phyloP scores from a whole-genome alignment of 2,113 vertebrate species.

The Misgurnus anguillicaudatus region DNA sequence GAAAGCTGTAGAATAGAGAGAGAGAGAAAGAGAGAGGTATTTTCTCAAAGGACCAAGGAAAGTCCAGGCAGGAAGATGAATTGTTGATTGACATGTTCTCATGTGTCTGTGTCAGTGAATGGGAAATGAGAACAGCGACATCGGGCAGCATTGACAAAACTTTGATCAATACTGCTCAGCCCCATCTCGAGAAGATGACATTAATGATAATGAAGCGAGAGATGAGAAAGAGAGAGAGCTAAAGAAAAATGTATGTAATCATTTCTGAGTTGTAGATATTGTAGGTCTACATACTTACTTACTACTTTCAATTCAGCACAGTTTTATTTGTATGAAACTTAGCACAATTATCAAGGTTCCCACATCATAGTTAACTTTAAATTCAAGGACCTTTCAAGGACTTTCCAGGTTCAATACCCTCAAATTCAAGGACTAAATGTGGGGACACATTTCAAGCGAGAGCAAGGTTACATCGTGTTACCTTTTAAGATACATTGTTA shows the following conservation, averaged over 20 bases:
- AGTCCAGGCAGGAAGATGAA: slow-evolving; percentile 16
- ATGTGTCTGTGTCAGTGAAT: slow-evolving; percentile 1
- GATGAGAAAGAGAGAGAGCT: background rate
- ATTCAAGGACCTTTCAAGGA: too few relatives aligned
- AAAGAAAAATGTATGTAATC: background rate
- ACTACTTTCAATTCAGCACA: too few relatives aligned
- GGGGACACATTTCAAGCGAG: too few relatives aligned
- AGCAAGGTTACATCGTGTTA: too few relatives aligned
- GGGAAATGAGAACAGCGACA: slow-evolving; percentile 25
- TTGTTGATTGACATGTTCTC: slow-evolving; percentile 31
- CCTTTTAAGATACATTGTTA: too few relatives aligned
- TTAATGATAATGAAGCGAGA: slow-evolving; percentile 11
- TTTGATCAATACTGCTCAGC: slow-evolving; percentile 27
- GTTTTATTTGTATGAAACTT: too few relatives aligned
- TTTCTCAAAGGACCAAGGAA: background rate
- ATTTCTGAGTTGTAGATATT: too few relatives aligned
- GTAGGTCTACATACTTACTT: too few relatives aligned
- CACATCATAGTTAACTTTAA: too few relatives aligned
- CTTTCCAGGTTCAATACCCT: too few relatives aligned
- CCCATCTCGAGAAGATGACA: slow-evolving; percentile 25
- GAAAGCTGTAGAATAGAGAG: background rate
- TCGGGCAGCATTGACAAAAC: slow-evolving; percentile 23
- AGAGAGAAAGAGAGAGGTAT: background rate
- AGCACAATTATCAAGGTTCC: too few relatives aligned
- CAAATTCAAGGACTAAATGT: too few relatives aligned